These are phyloP conservation scores for Lerema accius DNA, from an alignment of 1,140 invertebrate genomes.

Conservation along the genomic window DNA sequence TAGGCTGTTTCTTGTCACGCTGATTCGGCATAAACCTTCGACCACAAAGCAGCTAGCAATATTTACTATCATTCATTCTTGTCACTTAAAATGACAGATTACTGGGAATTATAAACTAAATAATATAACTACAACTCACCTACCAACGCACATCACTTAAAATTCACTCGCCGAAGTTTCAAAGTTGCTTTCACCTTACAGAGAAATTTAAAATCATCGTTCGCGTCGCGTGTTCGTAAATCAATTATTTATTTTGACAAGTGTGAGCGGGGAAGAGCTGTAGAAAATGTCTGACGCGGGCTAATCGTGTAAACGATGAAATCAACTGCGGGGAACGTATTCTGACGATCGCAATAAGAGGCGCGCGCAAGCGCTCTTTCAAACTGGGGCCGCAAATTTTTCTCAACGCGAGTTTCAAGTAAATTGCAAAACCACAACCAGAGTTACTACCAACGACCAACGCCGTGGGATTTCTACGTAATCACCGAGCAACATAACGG, in stretches of 20 bases:
- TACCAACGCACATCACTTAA: constrained; percentile 43
- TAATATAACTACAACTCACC: constrained; percentile 46
- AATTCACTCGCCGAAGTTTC: constrained; percentile 10
- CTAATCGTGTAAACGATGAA: constrained; percentile 42
- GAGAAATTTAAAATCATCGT: constrained; percentile 37
- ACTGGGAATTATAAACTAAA: constrained; percentile 41
- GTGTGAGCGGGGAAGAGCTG: constrained; percentile 35
- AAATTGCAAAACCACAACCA: constrained; percentile 70
- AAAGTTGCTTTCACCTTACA: constrained; percentile 45
- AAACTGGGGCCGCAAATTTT: constrained; percentile 62
- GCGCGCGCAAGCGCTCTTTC: constrained; percentile 50
- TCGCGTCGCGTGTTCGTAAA: constrained; percentile 51
- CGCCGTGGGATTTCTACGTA: constrained; percentile 59
- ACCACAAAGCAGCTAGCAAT: constrained; percentile 53
- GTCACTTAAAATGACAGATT: constrained; percentile 64
- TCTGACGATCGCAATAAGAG: constrained; percentile 32
- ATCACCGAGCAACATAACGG: constrained; percentile 63
- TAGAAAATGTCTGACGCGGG: constrained; percentile 49
- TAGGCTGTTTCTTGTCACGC: constrained; percentile 51
- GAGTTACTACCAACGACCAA: constrained; percentile 62
- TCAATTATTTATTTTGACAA: constrained; percentile 73
- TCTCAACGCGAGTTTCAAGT: constrained; percentile 60
- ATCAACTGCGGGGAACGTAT: constrained; percentile 57
- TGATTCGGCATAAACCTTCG: constrained; percentile 48
- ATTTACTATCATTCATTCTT: constrained; percentile 66